Evolutionary conservation across 2,797 vertebrate species (phyloP).

Genomic region (Manis pentadactyla): DNA sequence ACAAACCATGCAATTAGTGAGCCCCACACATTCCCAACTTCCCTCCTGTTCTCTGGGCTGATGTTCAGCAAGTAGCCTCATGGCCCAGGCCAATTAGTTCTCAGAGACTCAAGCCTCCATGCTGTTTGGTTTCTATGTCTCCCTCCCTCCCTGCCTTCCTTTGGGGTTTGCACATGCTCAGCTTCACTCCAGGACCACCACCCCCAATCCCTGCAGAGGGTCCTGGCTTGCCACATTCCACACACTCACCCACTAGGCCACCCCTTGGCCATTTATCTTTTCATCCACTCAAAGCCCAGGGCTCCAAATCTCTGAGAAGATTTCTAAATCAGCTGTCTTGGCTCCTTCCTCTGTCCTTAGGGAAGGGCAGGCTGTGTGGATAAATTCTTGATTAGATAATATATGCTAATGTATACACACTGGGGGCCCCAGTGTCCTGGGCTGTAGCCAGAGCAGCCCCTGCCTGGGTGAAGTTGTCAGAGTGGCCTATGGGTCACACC

Average conservation of each 20-base stretch:
- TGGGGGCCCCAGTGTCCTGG: not conserved
- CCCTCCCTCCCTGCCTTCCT: not conserved
- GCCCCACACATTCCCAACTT: rapidly evolving
- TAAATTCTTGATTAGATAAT: not conserved
- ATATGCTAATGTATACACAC: not conserved
- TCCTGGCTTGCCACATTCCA: rapidly evolving
- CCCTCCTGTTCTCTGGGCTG: not conserved
- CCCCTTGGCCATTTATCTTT: not conserved
- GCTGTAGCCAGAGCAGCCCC: not conserved
- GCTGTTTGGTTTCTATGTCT: not conserved
- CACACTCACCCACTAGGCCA: rapidly evolving
- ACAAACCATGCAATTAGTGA: rapidly evolving
- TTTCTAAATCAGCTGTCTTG: not conserved
- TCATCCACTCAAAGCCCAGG: not conserved
- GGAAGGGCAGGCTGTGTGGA: not conserved
- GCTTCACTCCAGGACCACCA: not conserved
- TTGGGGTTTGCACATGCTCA: too few relatives aligned
- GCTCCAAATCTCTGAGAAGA: not conserved
- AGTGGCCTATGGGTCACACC: not conserved
- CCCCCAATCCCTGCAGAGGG: not conserved
- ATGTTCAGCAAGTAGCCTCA: not conserved
- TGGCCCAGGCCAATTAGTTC: not conserved
- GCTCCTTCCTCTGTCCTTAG: not conserved
- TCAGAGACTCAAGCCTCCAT: not conserved
- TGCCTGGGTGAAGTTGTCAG: not conserved